A percentile compares a stretch with the other conserved stretches of the same genome.
Conservation (phyloP, 2,888 invertebrate genomes). For the Perizoma flavofasciatum region DNA sequence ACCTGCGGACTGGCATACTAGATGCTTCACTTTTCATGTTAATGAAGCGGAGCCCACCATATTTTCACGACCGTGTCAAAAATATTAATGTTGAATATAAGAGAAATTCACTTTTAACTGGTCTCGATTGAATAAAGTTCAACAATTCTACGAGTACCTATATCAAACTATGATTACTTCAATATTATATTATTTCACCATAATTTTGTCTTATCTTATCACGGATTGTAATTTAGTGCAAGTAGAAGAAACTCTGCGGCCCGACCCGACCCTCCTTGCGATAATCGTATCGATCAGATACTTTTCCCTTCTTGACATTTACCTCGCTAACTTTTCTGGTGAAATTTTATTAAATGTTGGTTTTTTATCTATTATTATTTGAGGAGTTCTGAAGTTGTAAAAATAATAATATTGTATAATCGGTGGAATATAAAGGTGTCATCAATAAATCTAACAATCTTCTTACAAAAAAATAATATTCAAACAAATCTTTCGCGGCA, state of each 20-base stretch:
- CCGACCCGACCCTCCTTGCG: constrained; percentile 59
- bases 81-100: no score
- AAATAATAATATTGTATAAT: constrained; percentile 33
- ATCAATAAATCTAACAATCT: constrained; percentile 53
- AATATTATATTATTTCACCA: constrained; percentile 21
- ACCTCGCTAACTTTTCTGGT: constrained; percentile 37
- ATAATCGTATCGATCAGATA: constrained; percentile 69
- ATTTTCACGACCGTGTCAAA: no score
- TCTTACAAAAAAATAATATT: constrained; percentile 50
- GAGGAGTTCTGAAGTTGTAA: constrained; percentile 30
- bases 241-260: constrained; percentile 51
- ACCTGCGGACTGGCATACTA: no score
- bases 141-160: no score
- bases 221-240: constrained; percentile 55
- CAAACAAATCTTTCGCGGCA: constrained; percentile 53
- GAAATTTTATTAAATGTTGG: constrained; percentile 26
- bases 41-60: no score
- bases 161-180: neutral
- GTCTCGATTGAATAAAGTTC: no score
- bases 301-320: constrained; percentile 52
- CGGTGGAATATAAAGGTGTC: constrained; percentile 35
- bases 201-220: constrained; percentile 56
- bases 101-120: no score
- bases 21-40: no score
- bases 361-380: constrained; percentile 23